These are phyloP conservation scores for Hormaphis cornu DNA, from an alignment of 1,140 invertebrate genomes.

Conservation along the genomic window DNA sequence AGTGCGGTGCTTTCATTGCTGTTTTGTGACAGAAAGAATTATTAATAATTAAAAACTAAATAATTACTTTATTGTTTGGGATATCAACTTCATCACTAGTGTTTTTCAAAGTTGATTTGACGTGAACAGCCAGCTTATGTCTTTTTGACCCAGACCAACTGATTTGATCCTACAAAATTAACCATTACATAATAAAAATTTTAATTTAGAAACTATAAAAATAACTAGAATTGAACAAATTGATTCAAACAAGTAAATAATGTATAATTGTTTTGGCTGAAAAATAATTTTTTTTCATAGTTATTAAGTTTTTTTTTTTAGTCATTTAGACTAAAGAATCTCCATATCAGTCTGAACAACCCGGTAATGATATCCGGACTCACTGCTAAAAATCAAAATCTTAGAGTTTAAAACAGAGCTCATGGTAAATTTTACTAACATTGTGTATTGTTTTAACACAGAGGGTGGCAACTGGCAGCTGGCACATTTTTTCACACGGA, in stretches of 20 bases:
- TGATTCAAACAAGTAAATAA: background rate
- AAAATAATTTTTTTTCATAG: background rate
- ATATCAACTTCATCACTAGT: background rate
- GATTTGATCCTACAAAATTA: conserved; percentile 42
- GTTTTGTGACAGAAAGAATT: too few relatives aligned
- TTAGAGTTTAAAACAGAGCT: too few relatives aligned
- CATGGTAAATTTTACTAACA: too few relatives aligned
- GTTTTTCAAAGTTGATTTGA: conserved; percentile 48
- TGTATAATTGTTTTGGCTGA: background rate
- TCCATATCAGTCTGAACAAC: too few relatives aligned
- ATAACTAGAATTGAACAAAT: background rate
- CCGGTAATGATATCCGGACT: too few relatives aligned
- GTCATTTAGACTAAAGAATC: too few relatives aligned
- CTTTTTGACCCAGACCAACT: conserved; percentile 43
- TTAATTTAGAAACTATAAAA: background rate
- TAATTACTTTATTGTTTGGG: conserved; percentile 3
- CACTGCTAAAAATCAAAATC: too few relatives aligned
- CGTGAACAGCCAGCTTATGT: conserved; percentile 59
- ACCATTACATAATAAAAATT: conserved; percentile 30
- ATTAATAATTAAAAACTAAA: background rate
- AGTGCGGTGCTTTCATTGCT: too few relatives aligned
- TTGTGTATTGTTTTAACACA: too few relatives aligned
- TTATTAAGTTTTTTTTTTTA: background rate
- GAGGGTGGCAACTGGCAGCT: too few relatives aligned
- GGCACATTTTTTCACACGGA: too few relatives aligned